Conservation (phyloP, 2,888 invertebrate genomes). For the Lagria hirta region DNA sequence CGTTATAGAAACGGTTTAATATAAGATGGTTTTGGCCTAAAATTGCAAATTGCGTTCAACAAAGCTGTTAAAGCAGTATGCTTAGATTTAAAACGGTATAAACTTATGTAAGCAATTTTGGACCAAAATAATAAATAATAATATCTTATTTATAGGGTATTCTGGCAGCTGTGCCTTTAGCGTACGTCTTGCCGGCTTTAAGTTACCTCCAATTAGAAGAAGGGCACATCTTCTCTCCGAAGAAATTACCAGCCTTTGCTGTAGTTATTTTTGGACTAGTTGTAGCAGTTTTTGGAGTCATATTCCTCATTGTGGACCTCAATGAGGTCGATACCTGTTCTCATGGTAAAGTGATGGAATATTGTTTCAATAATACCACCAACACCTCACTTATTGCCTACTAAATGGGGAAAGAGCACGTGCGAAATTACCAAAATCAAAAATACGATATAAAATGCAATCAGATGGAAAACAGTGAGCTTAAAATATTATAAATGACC, state of each 20-base stretch:
- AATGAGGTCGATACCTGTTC: slow-evolving; percentile 61
- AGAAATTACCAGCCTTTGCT: slow-evolving; percentile 71
- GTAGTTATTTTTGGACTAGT: slow-evolving; percentile 68
- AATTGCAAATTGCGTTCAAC: too few relatives aligned
- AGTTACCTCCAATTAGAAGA: slow-evolving; percentile 76
- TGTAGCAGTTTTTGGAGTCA: slow-evolving; percentile 63
- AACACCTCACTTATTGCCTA: slow-evolving; percentile 4
- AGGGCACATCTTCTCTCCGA: slow-evolving; percentile 64
- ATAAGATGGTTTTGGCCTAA: too few relatives aligned
- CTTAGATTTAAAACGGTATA: too few relatives aligned
- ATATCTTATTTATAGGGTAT: too few relatives aligned
- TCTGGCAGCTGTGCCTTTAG: slow-evolving; percentile 77
- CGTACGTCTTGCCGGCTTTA: slow-evolving; percentile 78
- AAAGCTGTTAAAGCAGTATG: too few relatives aligned
- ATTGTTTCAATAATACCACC: slow-evolving; percentile 53
- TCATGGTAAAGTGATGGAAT: slow-evolving; percentile 65
- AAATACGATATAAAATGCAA: slow-evolving; percentile 7
- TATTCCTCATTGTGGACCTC: slow-evolving; percentile 60
- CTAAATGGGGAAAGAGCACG: slow-evolving; percentile 6
- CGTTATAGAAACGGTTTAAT: too few relatives aligned
- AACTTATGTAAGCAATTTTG: too few relatives aligned
- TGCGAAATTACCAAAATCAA: slow-evolving; percentile 9
- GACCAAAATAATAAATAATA: too few relatives aligned
- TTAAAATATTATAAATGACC: slow-evolving; percentile 11
- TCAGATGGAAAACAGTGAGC: slow-evolving; percentile 19